Evolutionary conservation across 2,113 vertebrate genomes (phyloP).

Genomic region (Anolis carolinensis): DNA sequence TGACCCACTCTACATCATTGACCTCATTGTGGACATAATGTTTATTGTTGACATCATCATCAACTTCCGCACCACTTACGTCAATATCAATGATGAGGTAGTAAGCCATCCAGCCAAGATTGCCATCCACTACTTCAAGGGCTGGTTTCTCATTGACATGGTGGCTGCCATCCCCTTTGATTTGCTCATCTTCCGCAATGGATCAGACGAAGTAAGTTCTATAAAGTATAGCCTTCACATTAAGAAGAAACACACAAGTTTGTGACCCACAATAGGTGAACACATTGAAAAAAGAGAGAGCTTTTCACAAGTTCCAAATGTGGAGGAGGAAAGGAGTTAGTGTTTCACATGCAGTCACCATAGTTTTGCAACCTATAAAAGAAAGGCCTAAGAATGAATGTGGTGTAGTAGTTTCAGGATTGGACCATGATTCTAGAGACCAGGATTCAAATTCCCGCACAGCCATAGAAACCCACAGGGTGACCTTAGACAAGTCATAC

Average conservation of each 20-base stretch:
- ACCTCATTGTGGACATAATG: conserved; percentile 99
- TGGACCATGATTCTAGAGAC: no score
- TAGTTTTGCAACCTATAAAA: background rate
- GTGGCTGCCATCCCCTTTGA: conserved; percentile 98
- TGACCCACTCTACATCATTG: conserved; percentile 93
- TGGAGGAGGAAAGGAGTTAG: no score
- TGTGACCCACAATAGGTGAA: background rate
- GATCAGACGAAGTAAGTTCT: conserved; percentile 90
- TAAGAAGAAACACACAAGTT: background rate
- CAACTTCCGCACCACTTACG: conserved; percentile 99
- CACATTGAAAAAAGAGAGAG: background rate
- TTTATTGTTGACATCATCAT: conserved; percentile 98
- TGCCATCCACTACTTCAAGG: conserved; percentile 97
- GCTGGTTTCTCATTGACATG: conserved; percentile 99
- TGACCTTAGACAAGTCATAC: no score
- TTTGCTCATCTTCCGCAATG: conserved; percentile 93
- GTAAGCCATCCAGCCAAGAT: conserved; percentile 95
- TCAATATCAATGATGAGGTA: conserved; percentile 96
- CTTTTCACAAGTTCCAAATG: background rate
- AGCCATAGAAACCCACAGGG: no score
- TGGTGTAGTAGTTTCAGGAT: no score
- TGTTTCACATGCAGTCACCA: background rate
- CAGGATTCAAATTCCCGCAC: no score
- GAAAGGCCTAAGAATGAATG: no score
- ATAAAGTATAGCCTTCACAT: background rate